Evolutionary conservation across 2,888 invertebrate species (phyloP).

Genomic region (Bimastos eiseni): DNA sequence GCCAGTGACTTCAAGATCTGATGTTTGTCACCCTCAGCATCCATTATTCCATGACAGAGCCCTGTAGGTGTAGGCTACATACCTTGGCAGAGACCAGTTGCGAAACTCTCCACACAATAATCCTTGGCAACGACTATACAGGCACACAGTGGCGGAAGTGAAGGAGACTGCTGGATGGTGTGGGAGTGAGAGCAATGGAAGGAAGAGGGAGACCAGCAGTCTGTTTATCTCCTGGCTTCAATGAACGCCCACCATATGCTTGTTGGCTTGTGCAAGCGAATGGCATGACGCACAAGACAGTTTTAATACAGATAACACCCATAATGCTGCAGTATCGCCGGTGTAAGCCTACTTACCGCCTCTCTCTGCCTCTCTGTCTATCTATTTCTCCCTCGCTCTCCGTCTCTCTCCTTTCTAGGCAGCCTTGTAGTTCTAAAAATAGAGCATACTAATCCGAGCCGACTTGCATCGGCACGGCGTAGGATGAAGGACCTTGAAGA

Average conservation of each 20-base stretch:
- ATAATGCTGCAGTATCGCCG: background rate
- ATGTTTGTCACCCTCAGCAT: background rate
- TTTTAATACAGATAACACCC: background rate
- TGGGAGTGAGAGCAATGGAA: background rate
- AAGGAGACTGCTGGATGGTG: background rate
- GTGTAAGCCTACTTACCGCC: background rate
- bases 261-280: background rate
- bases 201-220: background rate
- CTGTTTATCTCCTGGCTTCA: conserved; percentile 5
- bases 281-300: background rate
- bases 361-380: conserved; percentile 36
- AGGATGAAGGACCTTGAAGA: background rate
- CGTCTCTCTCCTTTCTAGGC: conserved; percentile 23
- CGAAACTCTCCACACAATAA: background rate
- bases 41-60: background rate
- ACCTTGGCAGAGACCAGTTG: conserved; percentile 13
- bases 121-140: conserved; percentile 13
- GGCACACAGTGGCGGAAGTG: background rate
- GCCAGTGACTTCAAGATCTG: background rate
- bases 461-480: background rate
- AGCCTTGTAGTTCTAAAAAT: conserved; percentile 13
- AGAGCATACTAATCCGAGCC: background rate
- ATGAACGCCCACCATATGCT: conserved; percentile 13
- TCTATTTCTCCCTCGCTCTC: conserved; percentile 36
- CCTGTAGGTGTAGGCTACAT: background rate